phyloP scores from a whole-genome alignment of 2,113 vertebrate genomes.

The Ranitomeya imitator region DNA sequence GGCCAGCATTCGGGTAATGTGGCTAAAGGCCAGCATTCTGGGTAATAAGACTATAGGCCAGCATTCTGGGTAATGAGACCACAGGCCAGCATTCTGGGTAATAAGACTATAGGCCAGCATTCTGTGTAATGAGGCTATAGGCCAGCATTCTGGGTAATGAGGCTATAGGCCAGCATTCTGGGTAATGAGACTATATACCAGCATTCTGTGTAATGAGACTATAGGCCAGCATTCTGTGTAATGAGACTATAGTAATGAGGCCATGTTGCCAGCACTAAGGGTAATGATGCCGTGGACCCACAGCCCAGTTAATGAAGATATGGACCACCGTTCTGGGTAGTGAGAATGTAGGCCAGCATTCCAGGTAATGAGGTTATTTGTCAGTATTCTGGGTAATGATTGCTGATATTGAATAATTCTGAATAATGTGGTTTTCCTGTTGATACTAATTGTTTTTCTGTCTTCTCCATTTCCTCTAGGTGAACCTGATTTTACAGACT shows the following conservation, averaged over 20 bases:
- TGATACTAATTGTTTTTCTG: neutral
- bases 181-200: neutral
- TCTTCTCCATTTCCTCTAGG: neutral
- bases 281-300: neutral
- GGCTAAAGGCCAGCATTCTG: too few relatives aligned
- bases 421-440: neutral
- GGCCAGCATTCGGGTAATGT: too few relatives aligned
- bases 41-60: too few relatives aligned
- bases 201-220: neutral
- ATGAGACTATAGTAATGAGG: neutral
- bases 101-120: too few relatives aligned
- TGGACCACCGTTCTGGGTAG: neutral
- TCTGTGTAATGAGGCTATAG: too few relatives aligned
- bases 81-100: too few relatives aligned
- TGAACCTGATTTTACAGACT: constrained; percentile 30
- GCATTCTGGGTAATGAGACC: too few relatives aligned
- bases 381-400: neutral
- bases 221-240: neutral
- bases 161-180: too few relatives aligned
- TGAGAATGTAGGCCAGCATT: neutral
- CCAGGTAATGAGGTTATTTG: neutral
- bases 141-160: too few relatives aligned
- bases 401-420: neutral
- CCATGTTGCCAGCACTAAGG: neutral
- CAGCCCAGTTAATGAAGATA: too few relatives aligned